Base-by-base conservation (phyloP, 1,140 invertebrate species). In the Cephus cinctus region DNA sequence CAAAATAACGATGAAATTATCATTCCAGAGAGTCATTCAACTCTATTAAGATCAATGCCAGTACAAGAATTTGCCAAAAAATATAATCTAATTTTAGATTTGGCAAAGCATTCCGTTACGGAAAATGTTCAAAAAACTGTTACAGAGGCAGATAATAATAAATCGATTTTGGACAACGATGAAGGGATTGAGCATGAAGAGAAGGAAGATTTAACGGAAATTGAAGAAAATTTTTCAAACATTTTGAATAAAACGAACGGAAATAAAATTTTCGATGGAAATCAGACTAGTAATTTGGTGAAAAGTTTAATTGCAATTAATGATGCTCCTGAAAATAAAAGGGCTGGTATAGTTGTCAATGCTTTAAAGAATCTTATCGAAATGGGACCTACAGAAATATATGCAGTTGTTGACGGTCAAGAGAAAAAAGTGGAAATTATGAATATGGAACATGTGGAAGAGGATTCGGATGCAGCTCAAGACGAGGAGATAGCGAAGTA, bases 51-150 rank as follows among this genome's bases (percentile, higher is more conserved):
- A n/a, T n/a, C 44, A 1, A 54, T 61, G 47, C 56, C 62, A 1
- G 61, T 65, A 3, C 23, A 46, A 9, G 46, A 32, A 50, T 65
- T 63, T 19, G 59, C 43, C 9, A 49, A 35, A 22, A 63, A 47
- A 25, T 65, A 63, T 34, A 65, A 65, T 48, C 23, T 65, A 12
- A 47, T 31, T 4, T 35, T 62, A 14, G 27, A 58, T 21, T 47
- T 55, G 21, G 23, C 42, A 8, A 32, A 54, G 22, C 21, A 40
- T 31, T 31, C 30, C 40, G n/a, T 30, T 4, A 14, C 8, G 21
- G 43, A n/a, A 21, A 34, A 15, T 2, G 18, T 2, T 5, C 8
- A 16, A 9, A 21, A 34, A 22, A 27, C 31, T 31, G 18, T 42
- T n/a, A 14, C 19, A 2, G 14, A 46, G 19, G 14, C 2, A 3